phyloP scores from a whole-genome alignment of 2,797 vertebrate species.

The Cynopterus sphinx region DNA sequence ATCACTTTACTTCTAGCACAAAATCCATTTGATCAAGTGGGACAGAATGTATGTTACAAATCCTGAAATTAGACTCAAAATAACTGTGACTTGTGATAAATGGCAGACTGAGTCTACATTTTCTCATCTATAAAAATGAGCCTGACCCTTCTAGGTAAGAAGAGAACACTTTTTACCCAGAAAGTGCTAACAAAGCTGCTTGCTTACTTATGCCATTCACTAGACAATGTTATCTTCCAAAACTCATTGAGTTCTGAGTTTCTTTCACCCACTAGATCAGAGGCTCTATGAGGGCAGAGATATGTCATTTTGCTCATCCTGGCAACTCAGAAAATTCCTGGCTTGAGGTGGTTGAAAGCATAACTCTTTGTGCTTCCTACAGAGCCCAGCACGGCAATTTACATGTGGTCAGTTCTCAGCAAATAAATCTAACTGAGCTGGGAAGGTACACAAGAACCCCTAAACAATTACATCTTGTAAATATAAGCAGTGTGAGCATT shows the following conservation, averaged over 20 bases:
- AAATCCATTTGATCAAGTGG: not conserved
- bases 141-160: not conserved
- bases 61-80: not conserved
- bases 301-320: not conserved
- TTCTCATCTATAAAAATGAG: not conserved
- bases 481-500: not conserved
- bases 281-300: not conserved
- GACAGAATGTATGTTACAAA: not conserved
- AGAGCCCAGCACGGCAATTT: not conserved
- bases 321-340: not conserved
- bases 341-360: not conserved
- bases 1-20: not conserved
- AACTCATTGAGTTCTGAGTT: not conserved
- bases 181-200: not conserved
- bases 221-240: not conserved
- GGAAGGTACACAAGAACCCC: not conserved
- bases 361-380: not conserved
- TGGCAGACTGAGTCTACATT: not conserved
- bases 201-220: not conserved
- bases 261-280: not conserved
- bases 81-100: not conserved
- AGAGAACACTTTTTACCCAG: not conserved
- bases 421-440: not conserved
- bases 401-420: not conserved
- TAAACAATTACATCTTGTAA: not conserved